phyloP scores from a whole-genome alignment of 2,888 invertebrate genomes.

The Sericinus montela region DNA sequence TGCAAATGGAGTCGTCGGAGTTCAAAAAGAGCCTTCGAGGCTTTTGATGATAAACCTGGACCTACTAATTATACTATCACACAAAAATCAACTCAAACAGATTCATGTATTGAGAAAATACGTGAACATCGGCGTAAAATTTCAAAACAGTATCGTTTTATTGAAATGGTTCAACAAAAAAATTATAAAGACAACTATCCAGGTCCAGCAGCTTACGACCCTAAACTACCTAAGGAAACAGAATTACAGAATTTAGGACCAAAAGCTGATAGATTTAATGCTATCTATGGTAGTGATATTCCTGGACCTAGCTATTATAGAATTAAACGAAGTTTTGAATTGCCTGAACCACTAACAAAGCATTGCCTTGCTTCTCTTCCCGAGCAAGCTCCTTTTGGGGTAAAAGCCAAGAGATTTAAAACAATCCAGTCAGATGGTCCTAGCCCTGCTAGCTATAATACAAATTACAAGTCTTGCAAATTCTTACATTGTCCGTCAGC shows the following conservation, averaged over 20 bases:
- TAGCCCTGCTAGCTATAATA: slow-evolving; percentile 50
- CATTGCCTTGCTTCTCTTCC: slow-evolving; percentile 44
- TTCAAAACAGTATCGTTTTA: slow-evolving; percentile 53
- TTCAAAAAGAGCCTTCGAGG: slow-evolving; percentile 32
- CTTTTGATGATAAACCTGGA: slow-evolving; percentile 40
- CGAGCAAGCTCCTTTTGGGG: slow-evolving; percentile 47
- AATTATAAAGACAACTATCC: slow-evolving; percentile 46
- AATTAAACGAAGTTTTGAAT: slow-evolving; percentile 52
- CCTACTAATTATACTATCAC: slow-evolving; percentile 50
- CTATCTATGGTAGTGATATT: slow-evolving; percentile 25
- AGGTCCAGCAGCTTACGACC: slow-evolving; percentile 53
- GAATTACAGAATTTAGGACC: slow-evolving; percentile 40
- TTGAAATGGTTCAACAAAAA: slow-evolving; percentile 52
- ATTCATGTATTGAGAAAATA: slow-evolving; percentile 49
- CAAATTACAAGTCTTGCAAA: slow-evolving; percentile 30
- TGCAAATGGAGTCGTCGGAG: slow-evolving; percentile 66
- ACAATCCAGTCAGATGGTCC: slow-evolving; percentile 40
- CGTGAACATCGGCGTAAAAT: slow-evolving; percentile 45
- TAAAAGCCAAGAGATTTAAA: slow-evolving; percentile 50
- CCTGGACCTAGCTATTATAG: slow-evolving; percentile 56
- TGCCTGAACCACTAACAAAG: slow-evolving; percentile 27
- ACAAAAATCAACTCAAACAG: slow-evolving; percentile 28
- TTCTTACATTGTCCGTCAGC: slow-evolving; percentile 38
- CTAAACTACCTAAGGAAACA: slow-evolving; percentile 37
- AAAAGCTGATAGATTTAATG: slow-evolving; percentile 44